phyloP scores from a whole-genome alignment of 2,113 vertebrate genomes.

The Aviceda subcristata region DNA sequence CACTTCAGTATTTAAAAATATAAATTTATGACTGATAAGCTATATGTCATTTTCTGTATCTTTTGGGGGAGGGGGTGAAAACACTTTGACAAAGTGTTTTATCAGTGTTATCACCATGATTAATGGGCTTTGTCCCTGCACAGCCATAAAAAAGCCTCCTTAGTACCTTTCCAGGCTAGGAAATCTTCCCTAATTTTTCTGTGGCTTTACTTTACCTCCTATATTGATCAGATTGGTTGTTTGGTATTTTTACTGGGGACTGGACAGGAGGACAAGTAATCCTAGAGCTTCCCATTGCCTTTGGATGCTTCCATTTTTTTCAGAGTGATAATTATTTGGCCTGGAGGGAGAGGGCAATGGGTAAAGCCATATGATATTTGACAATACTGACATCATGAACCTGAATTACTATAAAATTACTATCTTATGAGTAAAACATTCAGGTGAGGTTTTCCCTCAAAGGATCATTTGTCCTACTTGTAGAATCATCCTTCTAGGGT shows the following conservation, averaged over 20 bases:
- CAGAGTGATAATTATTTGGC: slow-evolving; percentile 37
- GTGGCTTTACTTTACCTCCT: slow-evolving; percentile 1
- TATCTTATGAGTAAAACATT: slow-evolving; percentile 38
- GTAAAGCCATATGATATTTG: slow-evolving; percentile 22
- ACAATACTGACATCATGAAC: slow-evolving; percentile 36
- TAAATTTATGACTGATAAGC: slow-evolving; percentile 46
- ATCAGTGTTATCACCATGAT: background rate
- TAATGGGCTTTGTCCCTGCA: background rate
- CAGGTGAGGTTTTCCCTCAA: slow-evolving; percentile 32
- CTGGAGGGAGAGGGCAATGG: background rate
- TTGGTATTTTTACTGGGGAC: background rate
- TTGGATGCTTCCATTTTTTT: background rate
- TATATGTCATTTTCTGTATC: slow-evolving; percentile 10
- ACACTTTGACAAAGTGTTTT: slow-evolving; percentile 23
- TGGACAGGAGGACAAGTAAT: slow-evolving; percentile 31
- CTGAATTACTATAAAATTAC: slow-evolving; percentile 7
- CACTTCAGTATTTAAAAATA: slow-evolving; percentile 65
- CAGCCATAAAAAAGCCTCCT: background rate
- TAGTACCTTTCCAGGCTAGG: background rate
- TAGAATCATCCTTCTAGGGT: slow-evolving; percentile 9
- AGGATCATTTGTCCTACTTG: slow-evolving; percentile 1
- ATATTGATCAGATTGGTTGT: background rate
- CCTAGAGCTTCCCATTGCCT: slow-evolving; percentile 28
- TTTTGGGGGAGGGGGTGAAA: background rate
- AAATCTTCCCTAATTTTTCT: slow-evolving; percentile 17